phyloP scores from a whole-genome alignment of 2,113 vertebrate species.

The Rhabdomys dilectus region DNA sequence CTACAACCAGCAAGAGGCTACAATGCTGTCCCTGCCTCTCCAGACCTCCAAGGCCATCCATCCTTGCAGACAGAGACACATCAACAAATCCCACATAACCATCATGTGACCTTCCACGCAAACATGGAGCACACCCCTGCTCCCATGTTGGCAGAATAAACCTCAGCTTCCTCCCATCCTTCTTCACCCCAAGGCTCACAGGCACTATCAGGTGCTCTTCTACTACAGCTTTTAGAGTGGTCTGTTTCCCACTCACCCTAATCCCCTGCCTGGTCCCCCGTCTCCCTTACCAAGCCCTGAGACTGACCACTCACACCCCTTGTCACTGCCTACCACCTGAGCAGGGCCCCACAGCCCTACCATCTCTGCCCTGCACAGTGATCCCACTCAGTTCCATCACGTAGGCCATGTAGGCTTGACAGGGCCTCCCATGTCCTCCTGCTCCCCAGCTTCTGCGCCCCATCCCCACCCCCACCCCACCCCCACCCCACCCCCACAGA shows the following conservation, averaged over 20 bases:
- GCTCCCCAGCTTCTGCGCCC: background rate
- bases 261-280: background rate
- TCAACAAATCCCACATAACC: background rate
- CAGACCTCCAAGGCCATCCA: fast-evolving
- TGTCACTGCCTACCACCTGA: background rate
- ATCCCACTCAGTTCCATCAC: background rate
- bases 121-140: too few relatives aligned
- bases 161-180: fast-evolving
- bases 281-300: background rate
- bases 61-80: background rate
- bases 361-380: too few relatives aligned
- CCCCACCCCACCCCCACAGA: background rate
- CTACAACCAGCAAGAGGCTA: too few relatives aligned
- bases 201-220: background rate
- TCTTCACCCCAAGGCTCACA: background rate
- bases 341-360: too few relatives aligned
- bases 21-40: background rate
- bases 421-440: background rate
- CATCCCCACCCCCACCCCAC: too few relatives aligned
- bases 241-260: background rate
- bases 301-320: background rate
- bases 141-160: background rate
- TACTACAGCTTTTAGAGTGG: fast-evolving
- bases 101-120: background rate
- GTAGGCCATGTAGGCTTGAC: too few relatives aligned